Percentiles rank a stretch among this genome's conserved stretches.
Evolutionary conservation across 2,113 vertebrate species (phyloP).

Genomic region (Thryonomys swinderianus): DNA sequence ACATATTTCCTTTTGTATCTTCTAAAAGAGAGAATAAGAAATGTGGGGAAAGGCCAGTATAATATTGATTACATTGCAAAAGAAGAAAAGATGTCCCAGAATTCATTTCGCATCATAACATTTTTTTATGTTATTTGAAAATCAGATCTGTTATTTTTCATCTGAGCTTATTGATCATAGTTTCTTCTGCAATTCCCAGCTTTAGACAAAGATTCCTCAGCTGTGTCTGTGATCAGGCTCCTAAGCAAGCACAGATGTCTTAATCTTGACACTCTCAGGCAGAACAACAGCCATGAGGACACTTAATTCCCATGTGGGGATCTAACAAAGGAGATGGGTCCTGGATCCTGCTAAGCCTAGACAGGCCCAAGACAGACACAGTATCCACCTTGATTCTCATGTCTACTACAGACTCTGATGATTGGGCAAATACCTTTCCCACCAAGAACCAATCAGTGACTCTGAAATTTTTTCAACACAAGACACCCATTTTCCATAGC

Average conservation of each 20-base stretch:
- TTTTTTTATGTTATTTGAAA: neutral
- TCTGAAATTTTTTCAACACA: neutral
- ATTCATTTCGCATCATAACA: neutral
- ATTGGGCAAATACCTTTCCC: neutral
- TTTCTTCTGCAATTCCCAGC: neutral
- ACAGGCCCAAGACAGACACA: neutral
- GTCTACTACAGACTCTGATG: neutral
- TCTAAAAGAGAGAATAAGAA: neutral
- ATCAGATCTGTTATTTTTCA: neutral
- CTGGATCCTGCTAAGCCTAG: neutral
- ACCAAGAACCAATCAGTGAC: neutral
- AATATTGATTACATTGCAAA: neutral
- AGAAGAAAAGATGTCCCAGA: neutral
- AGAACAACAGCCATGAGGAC: neutral
- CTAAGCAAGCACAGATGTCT: neutral
- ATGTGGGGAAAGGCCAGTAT: neutral
- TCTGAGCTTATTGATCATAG: neutral
- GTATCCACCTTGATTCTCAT: neutral
- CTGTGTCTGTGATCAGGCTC: rapidly evolving
- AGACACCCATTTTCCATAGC: neutral
- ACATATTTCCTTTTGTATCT: too few relatives aligned
- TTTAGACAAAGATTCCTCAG: neutral
- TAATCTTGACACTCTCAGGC: neutral
- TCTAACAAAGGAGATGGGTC: neutral
- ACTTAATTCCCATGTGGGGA: neutral